Evolutionary conservation across 2,113 vertebrate species (phyloP).

Genomic region (Dryoscopus gambensis): DNA sequence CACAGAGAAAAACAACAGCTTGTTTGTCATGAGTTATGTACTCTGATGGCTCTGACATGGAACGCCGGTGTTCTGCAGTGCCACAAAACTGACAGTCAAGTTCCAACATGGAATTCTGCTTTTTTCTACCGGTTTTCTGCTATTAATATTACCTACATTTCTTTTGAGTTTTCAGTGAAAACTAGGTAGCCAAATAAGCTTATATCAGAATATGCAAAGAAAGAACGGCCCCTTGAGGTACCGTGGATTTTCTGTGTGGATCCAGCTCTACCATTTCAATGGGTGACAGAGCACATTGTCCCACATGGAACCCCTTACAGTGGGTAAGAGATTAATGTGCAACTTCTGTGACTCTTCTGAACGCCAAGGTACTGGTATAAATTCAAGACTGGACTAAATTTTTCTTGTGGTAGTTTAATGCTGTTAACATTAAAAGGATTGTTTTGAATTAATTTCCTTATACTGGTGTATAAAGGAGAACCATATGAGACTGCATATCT

Average conservation of each 20-base stretch:
- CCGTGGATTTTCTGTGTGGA: not conserved
- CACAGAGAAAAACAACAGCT: not conserved
- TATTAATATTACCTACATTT: not conserved
- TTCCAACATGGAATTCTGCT: not conserved
- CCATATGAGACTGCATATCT: not conserved
- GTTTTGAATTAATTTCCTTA: not conserved
- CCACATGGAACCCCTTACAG: not conserved
- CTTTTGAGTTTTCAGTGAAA: not conserved
- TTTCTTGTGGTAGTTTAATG: not conserved
- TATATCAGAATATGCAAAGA: not conserved
- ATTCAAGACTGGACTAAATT: not conserved
- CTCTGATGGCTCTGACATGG: not conserved
- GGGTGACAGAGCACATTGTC: not conserved
- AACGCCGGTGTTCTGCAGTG: not conserved
- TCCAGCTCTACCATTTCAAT: not conserved
- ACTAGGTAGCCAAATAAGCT: not conserved
- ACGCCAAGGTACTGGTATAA: not conserved
- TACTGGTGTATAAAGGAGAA: not conserved
- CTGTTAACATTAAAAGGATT: not conserved
- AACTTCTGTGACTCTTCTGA: not conserved
- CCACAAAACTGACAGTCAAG: not conserved
- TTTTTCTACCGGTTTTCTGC: not conserved
- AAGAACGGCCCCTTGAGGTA: not conserved
- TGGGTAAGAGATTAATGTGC: not conserved
- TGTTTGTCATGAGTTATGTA: not conserved